phyloP scores from a whole-genome alignment of 1,140 invertebrate species.

The Physella acuta region DNA sequence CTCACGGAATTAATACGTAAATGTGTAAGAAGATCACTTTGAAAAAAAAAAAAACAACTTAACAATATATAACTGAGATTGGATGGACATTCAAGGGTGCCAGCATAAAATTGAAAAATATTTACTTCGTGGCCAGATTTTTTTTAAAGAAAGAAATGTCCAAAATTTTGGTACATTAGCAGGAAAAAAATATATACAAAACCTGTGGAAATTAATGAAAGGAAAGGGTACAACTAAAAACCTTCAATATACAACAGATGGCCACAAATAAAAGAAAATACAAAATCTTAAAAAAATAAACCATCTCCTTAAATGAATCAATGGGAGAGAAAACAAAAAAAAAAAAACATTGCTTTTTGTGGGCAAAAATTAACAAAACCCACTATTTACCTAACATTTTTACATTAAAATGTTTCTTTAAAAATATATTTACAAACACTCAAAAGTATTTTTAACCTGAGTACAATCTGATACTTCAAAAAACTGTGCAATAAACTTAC shows the following conservation, averaged over 20 bases:
- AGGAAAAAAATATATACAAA: background rate
- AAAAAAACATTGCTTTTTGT: background rate
- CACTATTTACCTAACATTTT: background rate
- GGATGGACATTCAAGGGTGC: background rate
- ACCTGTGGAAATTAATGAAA: conserved; percentile 4
- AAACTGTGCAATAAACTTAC: background rate
- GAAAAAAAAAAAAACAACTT: background rate
- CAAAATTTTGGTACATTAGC: background rate
- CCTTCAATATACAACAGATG: background rate
- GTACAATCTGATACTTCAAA: background rate
- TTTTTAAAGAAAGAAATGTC: conserved; percentile 1
- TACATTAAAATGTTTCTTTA: background rate
- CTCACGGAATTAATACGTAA: background rate
- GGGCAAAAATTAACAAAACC: background rate
- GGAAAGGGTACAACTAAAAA: background rate
- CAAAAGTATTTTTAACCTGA: background rate
- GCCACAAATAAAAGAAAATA: background rate
- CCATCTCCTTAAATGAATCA: background rate
- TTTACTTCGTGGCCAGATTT: background rate
- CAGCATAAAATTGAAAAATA: background rate
- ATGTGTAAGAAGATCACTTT: background rate
- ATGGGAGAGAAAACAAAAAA: conserved; percentile 2
- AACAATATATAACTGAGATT: background rate
- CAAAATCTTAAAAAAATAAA: background rate
- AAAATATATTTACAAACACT: background rate